Evolutionary conservation across 2,113 vertebrate genomes (phyloP), one percentile per base, ranked within the genome.

Genomic region (Vulpes vulpes): DNA sequence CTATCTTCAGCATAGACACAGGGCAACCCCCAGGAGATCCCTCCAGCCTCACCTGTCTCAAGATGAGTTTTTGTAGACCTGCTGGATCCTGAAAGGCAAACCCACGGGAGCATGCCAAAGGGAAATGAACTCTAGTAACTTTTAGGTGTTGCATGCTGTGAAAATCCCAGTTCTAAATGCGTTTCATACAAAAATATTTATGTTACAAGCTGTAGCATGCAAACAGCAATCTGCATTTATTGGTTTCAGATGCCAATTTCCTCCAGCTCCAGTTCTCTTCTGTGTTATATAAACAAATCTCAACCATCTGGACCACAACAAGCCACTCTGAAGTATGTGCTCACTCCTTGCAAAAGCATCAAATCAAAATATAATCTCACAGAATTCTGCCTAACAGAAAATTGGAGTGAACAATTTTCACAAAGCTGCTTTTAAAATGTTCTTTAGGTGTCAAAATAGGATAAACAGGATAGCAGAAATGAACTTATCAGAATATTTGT

Each of bases 131-230:
- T 74, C 80, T 69, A 30, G 84, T 64, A 82, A 64, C 30, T 89
- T 62, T 27, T 69, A 17, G 32, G 19, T 84, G n/a, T 1, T 95
- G 35, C 8, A 89, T 23, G 65, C 81, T 89, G 91, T 73, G 96
- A 81, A 17, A 60, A 90, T 78, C 95, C 35, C 78, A 30, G 80
- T 86, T 71, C 20, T 89, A 89, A 96, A 91, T 86, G 51, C 80
- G 83, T 93, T 91, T 92, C 91, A 88, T 89, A 65, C 53, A 96
- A 97, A 98, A 98, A 82, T 93, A 97, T 95, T 97, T 97, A 95
- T 30, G 51, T 86, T 97, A 27, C 71, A 97, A 92, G 90, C 95
- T 97, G 89, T 69, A 64, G 94, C 80, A 96, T 22, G 51, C 97
- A 97, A 97, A 30, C 73, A 91, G 65, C 27, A 94, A 95, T 97